A percentile compares a stretch with the other conserved stretches of the same genome.
Conservation (phyloP, 2,113 vertebrate genomes). For the Acinonyx jubatus region DNA sequence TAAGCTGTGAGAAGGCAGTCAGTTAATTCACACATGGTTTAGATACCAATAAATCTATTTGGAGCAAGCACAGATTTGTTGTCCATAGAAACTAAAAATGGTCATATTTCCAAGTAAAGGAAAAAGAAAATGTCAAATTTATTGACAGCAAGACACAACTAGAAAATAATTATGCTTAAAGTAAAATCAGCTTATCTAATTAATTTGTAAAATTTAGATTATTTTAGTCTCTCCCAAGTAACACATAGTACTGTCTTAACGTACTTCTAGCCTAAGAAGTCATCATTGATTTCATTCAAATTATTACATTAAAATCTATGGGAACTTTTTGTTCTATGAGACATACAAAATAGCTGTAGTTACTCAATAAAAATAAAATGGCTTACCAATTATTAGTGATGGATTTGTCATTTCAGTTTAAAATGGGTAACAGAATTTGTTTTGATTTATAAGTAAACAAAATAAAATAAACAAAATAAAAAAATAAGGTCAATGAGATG, state of each 20-base stretch:
- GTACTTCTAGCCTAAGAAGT: not conserved
- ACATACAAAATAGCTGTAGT: constrained; percentile 22
- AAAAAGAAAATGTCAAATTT: not conserved
- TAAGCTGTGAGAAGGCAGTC: not conserved
- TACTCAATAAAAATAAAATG: constrained; percentile 10
- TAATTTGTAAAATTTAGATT: not conserved
- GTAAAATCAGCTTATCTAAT: not conserved
- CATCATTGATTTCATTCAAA: not conserved
- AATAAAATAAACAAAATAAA: constrained; percentile 12
- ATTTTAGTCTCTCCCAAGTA: not conserved
- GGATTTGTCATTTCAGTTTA: not conserved
- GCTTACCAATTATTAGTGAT: not conserved
- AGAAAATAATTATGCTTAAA: not conserved
- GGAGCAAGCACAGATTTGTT: not conserved
- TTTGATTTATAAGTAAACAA: constrained; percentile 42
- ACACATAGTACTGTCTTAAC: not conserved
- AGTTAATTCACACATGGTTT: not conserved
- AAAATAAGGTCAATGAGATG: not conserved
- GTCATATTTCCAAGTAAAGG: not conserved
- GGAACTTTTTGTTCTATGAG: not conserved
- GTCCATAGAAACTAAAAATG: not conserved
- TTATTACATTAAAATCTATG: not conserved
- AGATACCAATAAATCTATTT: not conserved
- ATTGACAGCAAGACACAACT: not conserved
- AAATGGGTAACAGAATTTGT: constrained; percentile 14